Evolutionary conservation across 2,797 vertebrate species (phyloP), one percentile per base, ranked within the genome.

Genomic region (Myripristis jacobus): DNA sequence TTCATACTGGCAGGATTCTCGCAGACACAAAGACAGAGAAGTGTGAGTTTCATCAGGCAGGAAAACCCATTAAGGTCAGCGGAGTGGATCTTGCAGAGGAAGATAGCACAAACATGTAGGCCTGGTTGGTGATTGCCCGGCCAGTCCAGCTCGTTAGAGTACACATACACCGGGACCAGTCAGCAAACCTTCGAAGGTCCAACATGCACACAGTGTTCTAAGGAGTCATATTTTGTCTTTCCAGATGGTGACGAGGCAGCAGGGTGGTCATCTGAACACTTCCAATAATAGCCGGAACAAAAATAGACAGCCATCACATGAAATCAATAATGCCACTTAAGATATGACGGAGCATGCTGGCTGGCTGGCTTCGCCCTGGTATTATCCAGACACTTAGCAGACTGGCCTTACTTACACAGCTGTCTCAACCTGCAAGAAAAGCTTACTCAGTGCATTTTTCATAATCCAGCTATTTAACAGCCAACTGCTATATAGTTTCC

Each of bases 241-340:
- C 47, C 51, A 83, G 68, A 81, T 67, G 47, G 70, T 80, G 70
- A 85, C 73, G 73, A 62, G 77, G 64, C 58, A 62, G 77, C 38
- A 44, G 50, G 74, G 38, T 16, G 47, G 63, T 44, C 3, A 22
- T 55, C 24, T 70, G 66, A 74, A 85, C 79, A 75, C 76, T 24
- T 86, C 83, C 75, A 87, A 77, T 86, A 85, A 91, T 91, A 91
- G 82, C 24, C 55, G 27, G 66, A 56, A 68, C 85, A 73, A 88
- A 92, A 92, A 91, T 91, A 92, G 82, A 80, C 61, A 62, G 66
- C 61, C 74, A 80, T 87, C 83, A 89, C 81, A 87, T 88, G 91
- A 91, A 94, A 92, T 92, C 81, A 87, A 88, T 93, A 90, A 92
- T 83, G 77, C 70, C 88, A 92, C 77, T 91, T 90, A 43, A 89